Evolutionary conservation across 1,140 invertebrate species (phyloP).

Genomic region (Psilanteris sp.): DNA sequence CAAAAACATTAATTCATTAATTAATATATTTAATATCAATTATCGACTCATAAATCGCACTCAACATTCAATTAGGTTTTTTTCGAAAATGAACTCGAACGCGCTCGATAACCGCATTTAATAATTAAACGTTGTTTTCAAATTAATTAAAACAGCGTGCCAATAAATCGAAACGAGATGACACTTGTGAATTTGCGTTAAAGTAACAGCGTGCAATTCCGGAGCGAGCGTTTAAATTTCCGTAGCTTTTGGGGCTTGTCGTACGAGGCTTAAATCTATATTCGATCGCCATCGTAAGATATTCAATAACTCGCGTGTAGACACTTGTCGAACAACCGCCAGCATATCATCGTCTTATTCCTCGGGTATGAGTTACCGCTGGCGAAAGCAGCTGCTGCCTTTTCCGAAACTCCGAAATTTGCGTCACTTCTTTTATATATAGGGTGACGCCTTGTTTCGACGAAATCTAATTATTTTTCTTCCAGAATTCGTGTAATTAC

Average conservation of each 20-base stretch:
- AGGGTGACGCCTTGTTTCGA: constrained; percentile 13
- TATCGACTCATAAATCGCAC: too few species aligned
- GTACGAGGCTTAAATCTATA: constrained; percentile 63
- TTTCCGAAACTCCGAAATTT: constrained; percentile 49
- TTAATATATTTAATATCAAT: too few species aligned
- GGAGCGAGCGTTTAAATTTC: constrained; percentile 11
- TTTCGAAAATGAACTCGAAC: too few species aligned
- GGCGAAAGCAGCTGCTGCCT: constrained; percentile 55
- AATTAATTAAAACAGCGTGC: too few species aligned
- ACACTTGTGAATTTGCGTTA: not conserved
- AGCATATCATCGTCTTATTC: constrained; percentile 60
- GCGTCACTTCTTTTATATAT: constrained; percentile 33
- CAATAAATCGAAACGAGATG: not conserved
- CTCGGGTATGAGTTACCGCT: constrained; percentile 46
- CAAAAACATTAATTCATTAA: too few species aligned
- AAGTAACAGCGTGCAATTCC: not conserved
- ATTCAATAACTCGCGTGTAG: constrained; percentile 65
- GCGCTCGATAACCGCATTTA: too few species aligned
- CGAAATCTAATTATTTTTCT: too few species aligned
- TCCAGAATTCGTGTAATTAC: too few species aligned
- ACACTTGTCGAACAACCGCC: constrained; percentile 69
- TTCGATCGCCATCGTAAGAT: constrained; percentile 64
- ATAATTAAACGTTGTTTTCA: too few species aligned
- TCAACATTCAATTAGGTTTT: too few species aligned
- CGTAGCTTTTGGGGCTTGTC: constrained; percentile 13